Percentiles rank a stretch among this genome's conserved stretches.
Conservation (phyloP, 2,888 invertebrate species). For the Callyntrura guangdongensis region DNA sequence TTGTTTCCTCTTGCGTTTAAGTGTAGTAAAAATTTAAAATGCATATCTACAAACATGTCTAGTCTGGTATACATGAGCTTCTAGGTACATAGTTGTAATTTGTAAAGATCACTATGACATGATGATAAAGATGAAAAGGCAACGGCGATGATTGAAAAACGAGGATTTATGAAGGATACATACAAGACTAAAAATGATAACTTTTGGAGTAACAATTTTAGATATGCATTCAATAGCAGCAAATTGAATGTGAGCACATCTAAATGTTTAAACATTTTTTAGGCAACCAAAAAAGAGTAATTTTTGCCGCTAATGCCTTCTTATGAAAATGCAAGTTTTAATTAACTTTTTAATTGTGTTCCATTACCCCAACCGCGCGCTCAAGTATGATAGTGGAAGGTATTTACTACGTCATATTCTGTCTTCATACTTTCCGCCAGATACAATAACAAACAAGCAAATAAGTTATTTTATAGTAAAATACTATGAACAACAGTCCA, state of each 20-base stretch:
- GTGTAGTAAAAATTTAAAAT: background rate
- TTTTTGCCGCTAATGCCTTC: too few relatives aligned
- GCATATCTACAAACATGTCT: background rate
- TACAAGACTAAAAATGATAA: too few relatives aligned
- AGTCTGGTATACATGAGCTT: background rate
- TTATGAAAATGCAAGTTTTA: too few relatives aligned
- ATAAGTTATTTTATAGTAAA: too few relatives aligned
- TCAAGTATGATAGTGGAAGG: too few relatives aligned
- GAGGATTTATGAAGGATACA: background rate
- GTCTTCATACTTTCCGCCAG: too few relatives aligned
- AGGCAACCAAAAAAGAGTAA: background rate
- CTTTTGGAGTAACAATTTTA: background rate
- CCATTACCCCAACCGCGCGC: background rate
- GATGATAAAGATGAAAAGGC: constrained; percentile 15
- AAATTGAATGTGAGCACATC: background rate
- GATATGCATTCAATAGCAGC: background rate
- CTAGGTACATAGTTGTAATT: background rate
- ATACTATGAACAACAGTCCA: too few relatives aligned
- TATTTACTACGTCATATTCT: too few relatives aligned
- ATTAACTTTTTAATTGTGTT: background rate
- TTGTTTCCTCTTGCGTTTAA: too few relatives aligned
- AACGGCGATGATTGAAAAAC: constrained; percentile 17
- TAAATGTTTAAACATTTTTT: background rate
- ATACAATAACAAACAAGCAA: too few relatives aligned
- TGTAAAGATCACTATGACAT: background rate